Conservation (phyloP, 2,888 invertebrate genomes). For the Drosophila hamatofila region DNA sequence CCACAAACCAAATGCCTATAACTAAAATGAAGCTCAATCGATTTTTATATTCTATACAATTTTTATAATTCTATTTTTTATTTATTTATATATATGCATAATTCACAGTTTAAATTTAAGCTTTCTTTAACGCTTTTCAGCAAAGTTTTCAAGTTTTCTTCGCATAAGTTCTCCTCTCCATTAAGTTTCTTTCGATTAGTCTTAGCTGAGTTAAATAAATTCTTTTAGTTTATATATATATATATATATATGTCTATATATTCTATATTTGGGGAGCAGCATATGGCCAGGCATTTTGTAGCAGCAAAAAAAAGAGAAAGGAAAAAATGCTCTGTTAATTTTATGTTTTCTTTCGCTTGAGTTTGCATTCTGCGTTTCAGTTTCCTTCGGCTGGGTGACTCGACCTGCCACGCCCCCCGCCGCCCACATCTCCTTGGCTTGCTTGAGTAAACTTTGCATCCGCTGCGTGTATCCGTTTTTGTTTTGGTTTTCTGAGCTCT, state of each 20-base stretch:
- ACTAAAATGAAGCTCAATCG: neutral
- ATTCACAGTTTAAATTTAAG: neutral
- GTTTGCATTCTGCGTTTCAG: constrained; percentile 52
- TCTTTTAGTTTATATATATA: constrained; percentile 21
- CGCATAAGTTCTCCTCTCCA: neutral
- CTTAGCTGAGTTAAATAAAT: constrained; percentile 20
- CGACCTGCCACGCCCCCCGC: constrained; percentile 6
- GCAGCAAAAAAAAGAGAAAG: neutral
- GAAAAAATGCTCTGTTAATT: constrained; percentile 30
- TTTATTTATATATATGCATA: neutral
- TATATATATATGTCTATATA: neutral
- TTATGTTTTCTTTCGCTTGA: constrained; percentile 55
- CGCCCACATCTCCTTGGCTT: constrained; percentile 29
- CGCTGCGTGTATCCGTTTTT: constrained; percentile 77
- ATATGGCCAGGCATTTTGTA: constrained; percentile 20
- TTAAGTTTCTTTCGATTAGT: constrained; percentile 11
- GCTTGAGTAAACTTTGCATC: constrained; percentile 79
- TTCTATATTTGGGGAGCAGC: constrained; percentile 12
- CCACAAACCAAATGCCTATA: neutral
- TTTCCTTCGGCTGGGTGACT: constrained; percentile 23
- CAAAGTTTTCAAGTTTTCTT: neutral
- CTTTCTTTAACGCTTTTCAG: neutral
- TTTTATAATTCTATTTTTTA: too few species aligned
- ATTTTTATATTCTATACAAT: neutral
- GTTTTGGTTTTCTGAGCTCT: constrained; percentile 70